Conservation (phyloP, 2,797 vertebrate species). For the Micropoecilia bifurca region DNA sequence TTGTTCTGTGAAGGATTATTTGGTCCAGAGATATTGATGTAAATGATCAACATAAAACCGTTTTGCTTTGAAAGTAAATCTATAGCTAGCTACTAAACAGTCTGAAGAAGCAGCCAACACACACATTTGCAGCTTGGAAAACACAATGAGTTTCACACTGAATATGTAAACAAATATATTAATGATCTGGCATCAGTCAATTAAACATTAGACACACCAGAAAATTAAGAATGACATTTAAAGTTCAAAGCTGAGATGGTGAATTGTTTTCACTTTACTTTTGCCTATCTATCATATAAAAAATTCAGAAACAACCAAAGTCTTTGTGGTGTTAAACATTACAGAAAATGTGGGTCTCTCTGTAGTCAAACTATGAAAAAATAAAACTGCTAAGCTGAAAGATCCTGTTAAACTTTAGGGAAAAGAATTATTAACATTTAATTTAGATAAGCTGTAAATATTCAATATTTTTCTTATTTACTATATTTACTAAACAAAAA, state of each 20-base stretch:
- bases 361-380: neutral
- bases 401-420: neutral
- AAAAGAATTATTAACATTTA: neutral
- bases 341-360: neutral
- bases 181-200: neutral
- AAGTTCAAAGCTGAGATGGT: neutral
- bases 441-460: neutral
- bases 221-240: neutral
- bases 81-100: neutral
- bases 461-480: neutral
- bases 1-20: neutral
- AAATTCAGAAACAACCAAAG: neutral
- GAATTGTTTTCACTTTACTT: neutral
- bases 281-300: neutral
- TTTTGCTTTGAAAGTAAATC: neutral
- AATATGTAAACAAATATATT: neutral
- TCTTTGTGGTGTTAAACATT: neutral
- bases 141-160: neutral
- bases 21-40: neutral
- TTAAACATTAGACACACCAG: neutral
- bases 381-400: neutral
- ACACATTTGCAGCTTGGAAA: neutral
- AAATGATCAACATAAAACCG: slow-evolving; percentile 1
- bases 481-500: neutral
- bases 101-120: neutral